Conservation (phyloP, 2,888 invertebrate species). For the Ypsolopha sequella region DNA sequence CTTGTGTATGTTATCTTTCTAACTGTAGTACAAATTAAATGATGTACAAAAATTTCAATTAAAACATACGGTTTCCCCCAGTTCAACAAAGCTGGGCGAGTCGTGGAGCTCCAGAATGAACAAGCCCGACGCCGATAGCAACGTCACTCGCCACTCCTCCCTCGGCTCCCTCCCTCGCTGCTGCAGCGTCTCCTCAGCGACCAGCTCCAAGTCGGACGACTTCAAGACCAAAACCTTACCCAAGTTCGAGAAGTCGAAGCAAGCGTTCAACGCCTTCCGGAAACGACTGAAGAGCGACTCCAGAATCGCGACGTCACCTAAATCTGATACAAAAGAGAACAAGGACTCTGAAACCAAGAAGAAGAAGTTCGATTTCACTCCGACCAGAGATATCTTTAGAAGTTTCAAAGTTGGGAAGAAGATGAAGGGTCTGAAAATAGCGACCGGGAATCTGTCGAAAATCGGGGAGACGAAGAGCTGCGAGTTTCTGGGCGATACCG, state of each 20-base stretch:
- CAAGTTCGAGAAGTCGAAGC: constrained; percentile 26
- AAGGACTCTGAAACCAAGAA: constrained; percentile 54
- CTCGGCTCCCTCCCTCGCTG: constrained; percentile 39
- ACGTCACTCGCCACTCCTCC: constrained; percentile 40
- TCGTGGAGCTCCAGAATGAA: constrained; percentile 18
- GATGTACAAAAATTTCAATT: too few species aligned
- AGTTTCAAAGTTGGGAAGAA: constrained; percentile 57
- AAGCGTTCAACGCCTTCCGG: constrained; percentile 44
- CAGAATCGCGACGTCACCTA: constrained; percentile 38
- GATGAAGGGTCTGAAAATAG: constrained; percentile 48
- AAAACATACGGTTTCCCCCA: constrained; percentile 6
- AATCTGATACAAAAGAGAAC: constrained; percentile 49
- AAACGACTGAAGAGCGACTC: constrained; percentile 66
- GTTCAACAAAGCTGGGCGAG: constrained; percentile 17
- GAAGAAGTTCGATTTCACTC: constrained; percentile 63
- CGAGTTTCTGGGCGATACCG: constrained; percentile 51
- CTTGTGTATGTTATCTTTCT: neutral
- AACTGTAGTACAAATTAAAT: too few species aligned
- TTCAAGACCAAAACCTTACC: constrained; percentile 22
- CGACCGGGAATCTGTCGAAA: constrained; percentile 29
- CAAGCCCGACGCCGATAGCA: constrained; percentile 5
- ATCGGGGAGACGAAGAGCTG: constrained; percentile 55
- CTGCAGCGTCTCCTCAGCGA: constrained; percentile 9
- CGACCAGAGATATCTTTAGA: constrained; percentile 56
- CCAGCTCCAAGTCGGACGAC: constrained; percentile 9